Base-by-base conservation (phyloP, 2,797 vertebrate species). In the Thaleichthys pacificus region DNA sequence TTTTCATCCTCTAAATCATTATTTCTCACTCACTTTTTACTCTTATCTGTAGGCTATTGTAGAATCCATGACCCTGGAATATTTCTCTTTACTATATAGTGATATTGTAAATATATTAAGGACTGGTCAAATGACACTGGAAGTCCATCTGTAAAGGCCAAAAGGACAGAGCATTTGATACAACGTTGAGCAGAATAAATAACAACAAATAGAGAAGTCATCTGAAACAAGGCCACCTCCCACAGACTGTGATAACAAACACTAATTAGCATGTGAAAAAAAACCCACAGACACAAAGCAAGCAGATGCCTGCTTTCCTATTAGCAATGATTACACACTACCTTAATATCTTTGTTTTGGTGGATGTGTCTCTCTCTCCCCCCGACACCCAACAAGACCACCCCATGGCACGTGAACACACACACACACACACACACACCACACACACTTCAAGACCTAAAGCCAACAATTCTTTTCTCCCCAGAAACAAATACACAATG, bases 401-500 rank as follows among this genome's bases (percentile, higher is more conserved):
- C 62, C 60, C 22, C 58, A 68, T 28, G 69, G 74, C 69, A 71
- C 61, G 65, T 65, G 64, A 58, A 75, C 57, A 58, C 58, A 64
- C 54, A 58, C 61, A 67, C 61, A 38, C 71, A 66, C 19, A 49
- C 71, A 66, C 74, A 70, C 63, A 72, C 69, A 71, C 57, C 69
- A 70, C 60, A 80, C 76, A 72, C 38, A 51, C 69, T 75, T 24
- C n/a, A 78, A 83, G 75, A 83, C 85, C 83, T 80, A 51, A 80
- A 88, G 85, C 84, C 87, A 86, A 42, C 38, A 42, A 88, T 86
- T 83, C 79, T 84, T 78, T 84, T 81, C 69, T 79, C 80, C 84
- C 86, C 88, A 82, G 89, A 93, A 90, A 91, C 90, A 92, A 88
- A 92, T 86, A 92, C 86, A 91, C 90, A 93, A 91, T 91, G 88